Base-by-base conservation (phyloP, 2,888 invertebrate genomes). In the Eustalomyia histrio region DNA sequence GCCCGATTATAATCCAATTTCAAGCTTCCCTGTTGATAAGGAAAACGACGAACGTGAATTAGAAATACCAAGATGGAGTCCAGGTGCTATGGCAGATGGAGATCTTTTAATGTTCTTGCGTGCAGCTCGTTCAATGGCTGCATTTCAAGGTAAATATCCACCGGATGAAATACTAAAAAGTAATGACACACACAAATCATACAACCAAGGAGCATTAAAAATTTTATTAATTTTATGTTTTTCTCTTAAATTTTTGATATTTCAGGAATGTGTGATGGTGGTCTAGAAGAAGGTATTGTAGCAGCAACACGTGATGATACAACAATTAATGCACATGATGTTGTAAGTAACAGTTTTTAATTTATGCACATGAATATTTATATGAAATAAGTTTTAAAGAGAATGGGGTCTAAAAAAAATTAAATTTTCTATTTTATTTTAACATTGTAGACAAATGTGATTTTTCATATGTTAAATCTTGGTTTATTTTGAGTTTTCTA, bases 241-340 rank as follows among this genome's bases (percentile, higher is more conserved):
- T 60, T 33, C 55, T 83, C 55, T 79, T 61, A 39, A 3, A 39
- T n/a, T 74, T 61, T 67, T 71, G 53, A 60, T 43, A 64, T 83
- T 82, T 43, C 69, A 86, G 97, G 98, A 87, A 98, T 99, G 97
- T 98, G 98, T 93, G 98, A 98, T 93, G 98, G 98, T 83, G 98
- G 98, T 84, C 96, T 98, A 71, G 98, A 98, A 91, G 98, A 99
- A 91, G 98, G 98, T 88, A 98, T 97, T 92, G 95, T 97, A 88
- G 98, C 98, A 85, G 99, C 98, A 87, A 97, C 97, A 88, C 94
- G 98, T 90, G 99, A 99, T 92, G 98, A 98, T 91, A 99, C 98
- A 79, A 99, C 99, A 87, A 97, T 98, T 88, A 98, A 98, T 92
- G 99, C 99, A 83, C 93, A 98, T 88, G 97, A 98, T 91, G 97